Base-by-base conservation (phyloP, 2,113 vertebrate genomes). In the Poecile atricapillus region DNA sequence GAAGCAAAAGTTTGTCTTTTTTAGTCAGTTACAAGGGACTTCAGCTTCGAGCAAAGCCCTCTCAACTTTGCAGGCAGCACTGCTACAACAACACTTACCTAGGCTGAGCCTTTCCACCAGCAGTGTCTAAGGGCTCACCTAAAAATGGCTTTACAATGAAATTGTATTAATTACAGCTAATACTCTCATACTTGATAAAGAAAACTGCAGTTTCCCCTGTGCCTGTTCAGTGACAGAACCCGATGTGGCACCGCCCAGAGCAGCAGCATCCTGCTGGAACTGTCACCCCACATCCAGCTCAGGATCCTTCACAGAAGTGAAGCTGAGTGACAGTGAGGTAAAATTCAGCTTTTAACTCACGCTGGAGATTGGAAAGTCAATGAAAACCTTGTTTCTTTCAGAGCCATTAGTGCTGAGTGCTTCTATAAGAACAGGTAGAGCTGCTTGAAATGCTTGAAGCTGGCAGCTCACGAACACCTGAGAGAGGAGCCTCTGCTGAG, bases 271-370 rank as follows among this genome's bases (percentile, higher is more conserved):
- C 28, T 89, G 83, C 76, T 71, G 79, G 46, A 94, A 84, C 95
- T 96, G 95, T 95, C 97, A 97, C 95, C 96, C 97, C 92, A 83
- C 58, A 94, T 55, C 60, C 43, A 90, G 85, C 95, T 94, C 94
- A 70, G 94, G 80, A 79, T 96, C 95, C 96, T 96, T 94, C 93
- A 97, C 89, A 94, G 43, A 97, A 96, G 76, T 73, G 73, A 98
- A 97, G 94, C 49, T 89, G 95, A 97, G 89, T 89, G 96, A 97
- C 94, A 96, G 78, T 0, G 19, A 95, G 94, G 89, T 84, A 96
- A 97, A 98, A 96, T 80, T 83, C 95, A 87, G 93, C 96, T 97
- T 97, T 97, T 95, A 97, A 93, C 93, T 97, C 86, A 89, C 2
- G 4, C 5, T 97, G 47, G 88, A 96, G 95, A 97, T 79, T 84